Percentiles rank a stretch among this genome's conserved stretches.
These are phyloP conservation scores for Harpagoxenus sublaevis DNA, from an alignment of 2,888 invertebrate species.

Conservation along the genomic window DNA sequence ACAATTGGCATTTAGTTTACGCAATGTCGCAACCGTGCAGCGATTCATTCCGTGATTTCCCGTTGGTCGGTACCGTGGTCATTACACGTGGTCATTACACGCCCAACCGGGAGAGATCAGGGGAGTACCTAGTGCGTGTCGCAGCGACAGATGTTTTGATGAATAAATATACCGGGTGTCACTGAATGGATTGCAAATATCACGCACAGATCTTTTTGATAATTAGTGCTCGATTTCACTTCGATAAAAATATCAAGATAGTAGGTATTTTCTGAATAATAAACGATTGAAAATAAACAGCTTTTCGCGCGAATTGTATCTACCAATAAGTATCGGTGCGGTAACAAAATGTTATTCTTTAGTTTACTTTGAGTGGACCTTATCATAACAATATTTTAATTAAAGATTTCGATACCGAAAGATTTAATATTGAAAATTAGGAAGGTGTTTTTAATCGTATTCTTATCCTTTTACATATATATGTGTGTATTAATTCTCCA, in stretches of 20 bases:
- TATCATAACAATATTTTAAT: conserved; percentile 19
- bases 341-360: conserved; percentile 4
- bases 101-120: conserved; percentile 20
- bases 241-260: conserved; percentile 19
- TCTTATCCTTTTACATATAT: background rate
- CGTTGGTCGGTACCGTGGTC: conserved; percentile 34
- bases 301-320: background rate
- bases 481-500: background rate
- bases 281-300: background rate
- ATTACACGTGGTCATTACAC: conserved; percentile 31
- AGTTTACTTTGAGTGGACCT: background rate
- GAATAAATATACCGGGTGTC: conserved; percentile 21
- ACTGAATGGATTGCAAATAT: background rate
- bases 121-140: background rate
- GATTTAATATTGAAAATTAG: background rate
- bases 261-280: background rate
- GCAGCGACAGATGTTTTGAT: conserved; percentile 40
- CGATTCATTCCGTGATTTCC: conserved; percentile 55
- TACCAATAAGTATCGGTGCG: background rate
- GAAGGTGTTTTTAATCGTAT: background rate
- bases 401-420: background rate
- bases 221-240: background rate
- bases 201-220: background rate
- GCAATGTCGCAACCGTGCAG: conserved; percentile 51
- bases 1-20: conserved; percentile 60